Evolutionary conservation across 2,888 invertebrate genomes (phyloP).

Genomic region (Eilema caniola): DNA sequence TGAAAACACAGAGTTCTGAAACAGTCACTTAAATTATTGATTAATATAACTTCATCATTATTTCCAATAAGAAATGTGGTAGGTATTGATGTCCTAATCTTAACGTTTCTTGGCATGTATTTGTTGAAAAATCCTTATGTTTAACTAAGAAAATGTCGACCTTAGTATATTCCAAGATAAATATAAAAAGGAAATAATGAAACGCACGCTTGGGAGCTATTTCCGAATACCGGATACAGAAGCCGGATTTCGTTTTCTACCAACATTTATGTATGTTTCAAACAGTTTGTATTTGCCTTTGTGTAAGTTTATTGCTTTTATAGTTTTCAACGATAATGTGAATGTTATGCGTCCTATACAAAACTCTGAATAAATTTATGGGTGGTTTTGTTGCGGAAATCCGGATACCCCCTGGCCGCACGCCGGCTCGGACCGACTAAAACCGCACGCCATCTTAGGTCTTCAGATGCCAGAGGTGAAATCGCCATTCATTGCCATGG

Average conservation of each 20-base stretch:
- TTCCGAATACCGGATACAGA: slow-evolving; percentile 60
- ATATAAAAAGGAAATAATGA: slow-evolving; percentile 63
- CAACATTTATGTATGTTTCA: slow-evolving; percentile 44
- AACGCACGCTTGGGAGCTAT: slow-evolving; percentile 60
- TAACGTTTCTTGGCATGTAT: neutral
- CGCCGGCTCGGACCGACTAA: too few relatives aligned
- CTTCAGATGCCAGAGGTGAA: too few relatives aligned
- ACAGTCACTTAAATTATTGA: neutral
- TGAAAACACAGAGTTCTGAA: neutral
- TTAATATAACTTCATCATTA: neutral
- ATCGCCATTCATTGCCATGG: too few relatives aligned
- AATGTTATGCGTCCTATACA: neutral
- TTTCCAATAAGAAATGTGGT: neutral
- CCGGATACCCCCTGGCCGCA: too few relatives aligned
- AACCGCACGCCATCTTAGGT: too few relatives aligned
- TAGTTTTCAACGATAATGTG: slow-evolving; percentile 14
- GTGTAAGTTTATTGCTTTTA: slow-evolving; percentile 32
- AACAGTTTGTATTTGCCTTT: slow-evolving; percentile 41
- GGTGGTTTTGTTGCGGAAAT: too few relatives aligned
- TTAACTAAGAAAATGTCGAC: slow-evolving; percentile 18
- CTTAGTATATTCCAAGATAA: slow-evolving; percentile 49
- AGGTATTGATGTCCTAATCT: neutral
- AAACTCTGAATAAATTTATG: neutral
- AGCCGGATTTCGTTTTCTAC: slow-evolving; percentile 48
- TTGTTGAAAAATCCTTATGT: neutral